Conservation (phyloP, 2,888 invertebrate species). For the Mesoligia furuncula region DNA sequence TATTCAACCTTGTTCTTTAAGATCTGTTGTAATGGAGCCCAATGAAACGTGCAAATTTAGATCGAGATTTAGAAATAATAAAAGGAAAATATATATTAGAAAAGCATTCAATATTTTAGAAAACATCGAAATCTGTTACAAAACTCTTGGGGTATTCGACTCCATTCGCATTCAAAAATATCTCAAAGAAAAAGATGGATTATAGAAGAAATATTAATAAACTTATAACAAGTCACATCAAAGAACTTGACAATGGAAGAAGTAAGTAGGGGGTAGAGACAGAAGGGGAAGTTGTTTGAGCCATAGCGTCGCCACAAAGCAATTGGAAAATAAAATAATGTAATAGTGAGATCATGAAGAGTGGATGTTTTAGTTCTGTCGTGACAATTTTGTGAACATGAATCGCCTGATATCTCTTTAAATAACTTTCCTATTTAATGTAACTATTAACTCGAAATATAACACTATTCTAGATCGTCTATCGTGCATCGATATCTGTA, state of each 20-base stretch:
- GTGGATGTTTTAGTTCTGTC: slow-evolving; percentile 76
- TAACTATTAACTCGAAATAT: slow-evolving; percentile 61
- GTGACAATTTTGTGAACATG: slow-evolving; percentile 73
- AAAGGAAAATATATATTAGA: slow-evolving; percentile 23
- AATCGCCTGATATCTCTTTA: slow-evolving; percentile 64
- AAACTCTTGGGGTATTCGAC: slow-evolving; percentile 55
- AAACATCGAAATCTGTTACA: slow-evolving; percentile 31
- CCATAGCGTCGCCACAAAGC: slow-evolving; percentile 90
- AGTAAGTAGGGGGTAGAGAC: slow-evolving; percentile 66
- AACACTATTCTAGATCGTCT: slow-evolving; percentile 73
- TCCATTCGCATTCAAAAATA: slow-evolving; percentile 68
- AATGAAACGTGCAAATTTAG: slow-evolving; percentile 57
- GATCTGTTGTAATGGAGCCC: slow-evolving; percentile 65
- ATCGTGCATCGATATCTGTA: slow-evolving; percentile 78
- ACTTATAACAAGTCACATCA: slow-evolving; percentile 63
- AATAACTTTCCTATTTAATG: slow-evolving; percentile 55
- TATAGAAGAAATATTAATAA: slow-evolving; percentile 59
- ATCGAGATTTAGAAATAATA: slow-evolving; percentile 30
- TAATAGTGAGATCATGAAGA: slow-evolving; percentile 82
- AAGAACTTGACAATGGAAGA: slow-evolving; percentile 72
- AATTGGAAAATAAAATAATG: slow-evolving; percentile 84
- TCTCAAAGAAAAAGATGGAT: slow-evolving; percentile 68
- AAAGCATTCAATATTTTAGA: slow-evolving; percentile 48
- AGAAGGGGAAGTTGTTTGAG: slow-evolving; percentile 79
- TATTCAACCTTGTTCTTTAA: slow-evolving; percentile 67